Evolutionary conservation across 2,888 invertebrate genomes (phyloP).

Genomic region (Aricia artaxerxes): DNA sequence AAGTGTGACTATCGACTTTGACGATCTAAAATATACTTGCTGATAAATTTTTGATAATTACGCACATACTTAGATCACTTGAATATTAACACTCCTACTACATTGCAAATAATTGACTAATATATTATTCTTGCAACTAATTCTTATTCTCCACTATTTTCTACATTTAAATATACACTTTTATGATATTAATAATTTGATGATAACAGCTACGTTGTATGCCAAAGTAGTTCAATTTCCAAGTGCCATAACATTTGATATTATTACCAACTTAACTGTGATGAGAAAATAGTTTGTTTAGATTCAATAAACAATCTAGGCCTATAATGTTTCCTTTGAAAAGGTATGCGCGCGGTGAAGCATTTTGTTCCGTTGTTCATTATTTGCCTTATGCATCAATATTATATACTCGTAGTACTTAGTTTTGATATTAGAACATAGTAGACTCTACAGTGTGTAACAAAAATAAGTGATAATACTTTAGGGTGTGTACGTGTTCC

Average conservation of each 20-base stretch:
- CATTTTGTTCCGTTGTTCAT: background rate
- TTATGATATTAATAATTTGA: constrained; percentile 3
- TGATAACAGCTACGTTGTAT: background rate
- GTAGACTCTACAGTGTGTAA: no score
- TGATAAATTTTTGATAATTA: background rate
- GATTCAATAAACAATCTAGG: background rate
- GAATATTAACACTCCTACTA: background rate
- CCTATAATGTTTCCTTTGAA: background rate
- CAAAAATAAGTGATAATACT: no score
- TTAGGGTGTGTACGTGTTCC: no score
- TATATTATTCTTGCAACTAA: constrained; percentile 7
- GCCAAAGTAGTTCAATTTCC: constrained; percentile 20
- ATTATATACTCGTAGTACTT: no score
- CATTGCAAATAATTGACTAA: background rate
- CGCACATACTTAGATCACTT: background rate
- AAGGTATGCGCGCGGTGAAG: background rate
- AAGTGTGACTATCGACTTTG: background rate
- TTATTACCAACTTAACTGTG: constrained; percentile 9
- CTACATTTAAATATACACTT: constrained; percentile 11
- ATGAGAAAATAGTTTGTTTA: constrained; percentile 1
- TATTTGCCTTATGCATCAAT: background rate
- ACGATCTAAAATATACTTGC: background rate
- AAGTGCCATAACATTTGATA: constrained; percentile 25
- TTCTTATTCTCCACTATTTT: constrained; percentile 1
- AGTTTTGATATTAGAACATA: no score